Conservation (phyloP, 2,113 vertebrate species). For the Vidua macroura region DNA sequence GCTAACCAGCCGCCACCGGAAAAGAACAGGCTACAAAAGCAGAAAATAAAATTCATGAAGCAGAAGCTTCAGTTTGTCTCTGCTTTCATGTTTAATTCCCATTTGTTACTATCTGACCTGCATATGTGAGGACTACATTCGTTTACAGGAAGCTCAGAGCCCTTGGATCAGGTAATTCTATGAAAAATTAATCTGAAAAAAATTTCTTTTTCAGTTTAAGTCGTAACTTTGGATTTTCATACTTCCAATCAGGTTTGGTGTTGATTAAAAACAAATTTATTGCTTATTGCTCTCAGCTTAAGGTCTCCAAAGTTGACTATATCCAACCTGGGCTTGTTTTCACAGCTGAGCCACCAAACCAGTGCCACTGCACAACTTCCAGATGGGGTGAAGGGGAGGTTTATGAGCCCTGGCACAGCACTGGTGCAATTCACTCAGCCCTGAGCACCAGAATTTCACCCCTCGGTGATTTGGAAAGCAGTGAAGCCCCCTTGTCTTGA, state of each 20-base stretch:
- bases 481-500: not conserved
- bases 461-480: not conserved
- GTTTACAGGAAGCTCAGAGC: not conserved
- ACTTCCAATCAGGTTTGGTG: fast-evolving
- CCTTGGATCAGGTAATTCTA: not conserved
- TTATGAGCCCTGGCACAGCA: not conserved
- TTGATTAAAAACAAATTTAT: not conserved
- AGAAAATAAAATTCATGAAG: conserved; percentile 39
- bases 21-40: conserved; percentile 18
- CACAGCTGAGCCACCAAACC: not conserved
- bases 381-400: not conserved
- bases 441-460: not conserved
- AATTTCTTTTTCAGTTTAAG: not conserved
- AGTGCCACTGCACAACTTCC: fast-evolving
- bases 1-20: conserved; percentile 5
- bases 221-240: not conserved
- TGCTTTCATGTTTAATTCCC: not conserved
- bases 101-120: not conserved
- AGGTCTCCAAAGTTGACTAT: not conserved
- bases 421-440: not conserved
- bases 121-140: not conserved
- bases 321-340: not conserved
- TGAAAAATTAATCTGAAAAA: not conserved
- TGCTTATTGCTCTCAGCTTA: not conserved
- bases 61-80: not conserved